Conservation (phyloP, 92 coral and sea anemone species). For the Bergia puertoricense region DNA sequence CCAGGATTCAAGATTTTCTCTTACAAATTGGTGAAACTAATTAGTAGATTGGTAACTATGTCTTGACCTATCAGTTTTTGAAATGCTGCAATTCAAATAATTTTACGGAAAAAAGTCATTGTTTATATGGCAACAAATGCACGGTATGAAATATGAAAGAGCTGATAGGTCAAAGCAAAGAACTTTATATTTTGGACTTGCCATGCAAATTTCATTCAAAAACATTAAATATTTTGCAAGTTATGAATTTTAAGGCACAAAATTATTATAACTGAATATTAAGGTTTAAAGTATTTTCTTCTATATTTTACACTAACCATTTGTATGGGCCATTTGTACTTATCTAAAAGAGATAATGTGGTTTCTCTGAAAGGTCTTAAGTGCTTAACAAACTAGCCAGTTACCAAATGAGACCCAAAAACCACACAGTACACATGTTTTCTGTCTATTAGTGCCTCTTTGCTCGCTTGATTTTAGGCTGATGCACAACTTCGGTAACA, state of each 20-base stretch:
- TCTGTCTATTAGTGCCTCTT: slow-evolving; percentile 21
- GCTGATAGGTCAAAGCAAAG: slow-evolving; percentile 33
- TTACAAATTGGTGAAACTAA: slow-evolving; percentile 1
- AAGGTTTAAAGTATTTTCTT: slow-evolving; percentile 37
- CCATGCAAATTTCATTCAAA: slow-evolving; percentile 23
- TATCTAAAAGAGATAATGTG: background rate
- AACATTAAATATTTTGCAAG: slow-evolving; percentile 19
- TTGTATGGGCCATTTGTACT: slow-evolving; percentile 9
- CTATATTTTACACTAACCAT: slow-evolving; percentile 6
- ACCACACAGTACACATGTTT: background rate
- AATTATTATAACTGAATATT: background rate
- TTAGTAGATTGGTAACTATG: slow-evolving; percentile 9
- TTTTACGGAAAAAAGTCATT: slow-evolving; percentile 17
- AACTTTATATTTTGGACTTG: slow-evolving; percentile 31
- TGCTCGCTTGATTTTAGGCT: slow-evolving; percentile 15
- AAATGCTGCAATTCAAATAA: slow-evolving; percentile 5
- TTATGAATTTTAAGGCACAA: slow-evolving; percentile 24
- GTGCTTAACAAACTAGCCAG: slow-evolving; percentile 7
- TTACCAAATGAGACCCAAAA: slow-evolving; percentile 26
- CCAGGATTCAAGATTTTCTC: background rate
- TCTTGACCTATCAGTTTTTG: slow-evolving; percentile 22
- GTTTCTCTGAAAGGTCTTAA: slow-evolving; percentile 26
- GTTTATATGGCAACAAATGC: slow-evolving; percentile 17
- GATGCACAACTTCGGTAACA: slow-evolving; percentile 12
- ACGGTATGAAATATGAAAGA: background rate